These are phyloP conservation scores for Luscinia megarhynchos DNA, from an alignment of 2,797 vertebrate species.

Conservation along the genomic window DNA sequence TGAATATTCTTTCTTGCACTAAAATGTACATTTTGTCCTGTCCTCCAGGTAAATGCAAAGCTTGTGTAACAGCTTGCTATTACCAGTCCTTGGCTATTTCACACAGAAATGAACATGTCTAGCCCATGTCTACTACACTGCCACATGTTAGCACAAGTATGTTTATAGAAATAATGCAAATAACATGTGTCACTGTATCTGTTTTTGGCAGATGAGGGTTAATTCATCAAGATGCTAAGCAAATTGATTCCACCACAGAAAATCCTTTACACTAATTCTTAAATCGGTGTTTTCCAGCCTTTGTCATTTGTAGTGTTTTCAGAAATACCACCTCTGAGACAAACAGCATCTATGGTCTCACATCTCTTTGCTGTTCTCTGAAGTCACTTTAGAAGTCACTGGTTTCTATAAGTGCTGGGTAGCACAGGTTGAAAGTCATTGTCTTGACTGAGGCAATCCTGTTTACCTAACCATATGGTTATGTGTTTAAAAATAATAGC, in stretches of 20 bases:
- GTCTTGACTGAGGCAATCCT: neutral
- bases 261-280: neutral
- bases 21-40: rapidly evolving
- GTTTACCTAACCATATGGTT: neutral
- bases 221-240: neutral
- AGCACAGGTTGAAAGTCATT: neutral
- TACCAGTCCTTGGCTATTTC: neutral
- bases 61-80: neutral
- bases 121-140: neutral
- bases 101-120: neutral
- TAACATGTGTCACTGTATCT: neutral
- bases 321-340: neutral
- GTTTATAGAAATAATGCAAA: neutral
- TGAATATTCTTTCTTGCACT: neutral
- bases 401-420: neutral
- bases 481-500: neutral
- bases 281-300: neutral
- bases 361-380: neutral
- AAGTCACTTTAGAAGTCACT: neutral
- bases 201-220: neutral
- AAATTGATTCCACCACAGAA: neutral
- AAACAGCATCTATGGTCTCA: neutral
- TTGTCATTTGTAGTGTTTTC: neutral
- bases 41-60: neutral
- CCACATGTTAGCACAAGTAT: neutral